Conservation (phyloP, 2,797 vertebrate species). For the Stomatorhinus walkeri region DNA sequence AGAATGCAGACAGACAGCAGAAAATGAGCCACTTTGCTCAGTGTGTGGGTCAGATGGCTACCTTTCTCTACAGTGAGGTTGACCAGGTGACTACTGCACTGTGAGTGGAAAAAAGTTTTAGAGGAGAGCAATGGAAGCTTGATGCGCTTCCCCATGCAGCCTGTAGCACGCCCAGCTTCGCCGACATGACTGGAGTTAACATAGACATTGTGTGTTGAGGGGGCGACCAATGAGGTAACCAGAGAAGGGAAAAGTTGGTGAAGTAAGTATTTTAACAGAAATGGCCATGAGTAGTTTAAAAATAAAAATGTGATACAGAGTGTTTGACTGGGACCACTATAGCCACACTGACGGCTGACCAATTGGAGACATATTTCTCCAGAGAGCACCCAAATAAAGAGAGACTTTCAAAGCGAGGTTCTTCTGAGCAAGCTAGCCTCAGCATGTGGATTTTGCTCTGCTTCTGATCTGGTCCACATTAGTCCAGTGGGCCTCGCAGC, state of each 20-base stretch:
- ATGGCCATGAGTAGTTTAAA: neutral
- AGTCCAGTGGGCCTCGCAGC: neutral
- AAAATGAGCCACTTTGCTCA: neutral
- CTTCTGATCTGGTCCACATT: constrained; percentile 15
- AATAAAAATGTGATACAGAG: constrained; percentile 7
- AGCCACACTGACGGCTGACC: neutral
- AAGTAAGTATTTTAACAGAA: constrained; percentile 7
- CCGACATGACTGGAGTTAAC: neutral
- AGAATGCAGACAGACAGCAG: neutral
- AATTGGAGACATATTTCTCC: neutral
- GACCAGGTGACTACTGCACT: neutral
- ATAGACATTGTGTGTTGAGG: neutral
- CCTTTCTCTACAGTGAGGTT: neutral
- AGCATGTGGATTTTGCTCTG: neutral
- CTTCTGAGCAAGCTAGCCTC: neutral
- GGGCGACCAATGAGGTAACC: neutral
- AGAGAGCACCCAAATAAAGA: neutral
- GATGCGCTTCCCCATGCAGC: neutral
- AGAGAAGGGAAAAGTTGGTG: neutral
- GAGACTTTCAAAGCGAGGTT: neutral
- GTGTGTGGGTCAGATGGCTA: neutral
- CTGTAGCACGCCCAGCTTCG: neutral
- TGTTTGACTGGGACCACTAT: neutral
- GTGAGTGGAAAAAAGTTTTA: neutral
- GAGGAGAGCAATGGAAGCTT: neutral